Base-by-base conservation (phyloP, 2,113 vertebrate genomes). In the Dolichallabes microphthalmus region DNA sequence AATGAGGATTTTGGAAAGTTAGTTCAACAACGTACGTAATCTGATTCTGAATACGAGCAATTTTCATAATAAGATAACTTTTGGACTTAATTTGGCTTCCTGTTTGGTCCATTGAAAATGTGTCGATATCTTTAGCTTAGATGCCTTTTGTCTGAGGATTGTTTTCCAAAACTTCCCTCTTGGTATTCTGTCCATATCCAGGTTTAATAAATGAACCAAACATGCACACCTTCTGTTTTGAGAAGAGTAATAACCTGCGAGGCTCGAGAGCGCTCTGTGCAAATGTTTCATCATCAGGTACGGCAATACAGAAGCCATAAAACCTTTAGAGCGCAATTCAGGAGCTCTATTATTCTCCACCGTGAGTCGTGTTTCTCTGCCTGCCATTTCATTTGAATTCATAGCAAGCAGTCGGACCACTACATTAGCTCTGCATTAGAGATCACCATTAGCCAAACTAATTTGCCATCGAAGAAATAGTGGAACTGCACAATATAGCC, bases 381-480 rank as follows among this genome's bases (percentile, higher is more conserved):
- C 22, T 6, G 58, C 50, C 19, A 8, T 75, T 86, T 64, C 71
- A 89, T 90, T 91, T 77, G 85, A 89, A 93, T 90, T 92, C 91
- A 89, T 88, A 85, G 87, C 89, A 91, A 90, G 86, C 90, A 89
- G 90, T 90, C 92, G 91, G 91, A 87, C 89, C 92, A 91, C 76
- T 89, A 92, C 93, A 93, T 94, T 93, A 94, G 92, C 92, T 89
- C 91, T 93, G 92, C 91, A 93, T 94, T 93, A 94, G 89, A 91
- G 90, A 90, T 86, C 83, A 88, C 93, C 93, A 92, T 94, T 92
- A 93, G 86, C 86, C 87, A 91, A 85, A 92, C 90, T 92, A 93
- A 93, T 94, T 93, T 94, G 91, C 92, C 91, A 89, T 90, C 25
- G 64, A 91, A 93, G 58, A 93, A 93, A 94, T 89, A 90, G 90